Evolutionary conservation across 2,888 invertebrate genomes (phyloP).

Genomic region (Andrena trimmerana): DNA sequence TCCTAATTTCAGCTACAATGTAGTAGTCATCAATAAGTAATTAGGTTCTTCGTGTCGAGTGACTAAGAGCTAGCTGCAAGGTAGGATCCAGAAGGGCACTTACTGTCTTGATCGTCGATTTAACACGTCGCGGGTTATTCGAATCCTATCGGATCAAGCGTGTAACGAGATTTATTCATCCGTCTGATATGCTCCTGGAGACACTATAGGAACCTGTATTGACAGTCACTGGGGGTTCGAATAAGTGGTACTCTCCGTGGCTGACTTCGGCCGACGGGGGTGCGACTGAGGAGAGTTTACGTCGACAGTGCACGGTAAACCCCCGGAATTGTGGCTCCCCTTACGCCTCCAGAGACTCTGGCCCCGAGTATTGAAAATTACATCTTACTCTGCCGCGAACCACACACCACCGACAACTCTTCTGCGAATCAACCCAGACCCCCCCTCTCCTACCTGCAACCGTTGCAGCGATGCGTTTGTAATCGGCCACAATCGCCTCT

Average conservation of each 20-base stretch:
- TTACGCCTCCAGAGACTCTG: conserved; percentile 75
- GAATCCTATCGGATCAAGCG: conserved; percentile 54
- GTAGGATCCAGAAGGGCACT: neutral
- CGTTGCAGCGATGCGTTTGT: conserved; percentile 71
- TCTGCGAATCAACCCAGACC: conserved; percentile 63
- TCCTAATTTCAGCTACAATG: too few relatives aligned
- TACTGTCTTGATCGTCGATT: conserved; percentile 47
- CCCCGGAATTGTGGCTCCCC: conserved; percentile 83
- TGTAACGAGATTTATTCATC: conserved; percentile 68
- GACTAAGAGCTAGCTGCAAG: neutral
- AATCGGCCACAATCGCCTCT: conserved; percentile 67
- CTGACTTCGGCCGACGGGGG: conserved; percentile 76
- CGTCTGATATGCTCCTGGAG: conserved; percentile 61
- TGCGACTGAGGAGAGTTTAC: conserved; percentile 84
- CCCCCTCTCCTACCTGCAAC: conserved; percentile 35
- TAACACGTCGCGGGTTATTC: conserved; percentile 41
- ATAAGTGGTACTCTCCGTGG: conserved; percentile 78
- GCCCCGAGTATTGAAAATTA: conserved; percentile 83
- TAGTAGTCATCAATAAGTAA: too few relatives aligned
- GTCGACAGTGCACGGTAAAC: conserved; percentile 84
- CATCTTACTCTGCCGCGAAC: conserved; percentile 81
- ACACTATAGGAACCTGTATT: conserved; percentile 69
- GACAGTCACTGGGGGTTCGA: conserved; percentile 75
- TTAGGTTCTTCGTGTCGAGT: too few relatives aligned
- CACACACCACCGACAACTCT: conserved; percentile 68